These are phyloP conservation scores for Rhagium mordax DNA, from an alignment of 2,888 invertebrate species.

Conservation along the genomic window DNA sequence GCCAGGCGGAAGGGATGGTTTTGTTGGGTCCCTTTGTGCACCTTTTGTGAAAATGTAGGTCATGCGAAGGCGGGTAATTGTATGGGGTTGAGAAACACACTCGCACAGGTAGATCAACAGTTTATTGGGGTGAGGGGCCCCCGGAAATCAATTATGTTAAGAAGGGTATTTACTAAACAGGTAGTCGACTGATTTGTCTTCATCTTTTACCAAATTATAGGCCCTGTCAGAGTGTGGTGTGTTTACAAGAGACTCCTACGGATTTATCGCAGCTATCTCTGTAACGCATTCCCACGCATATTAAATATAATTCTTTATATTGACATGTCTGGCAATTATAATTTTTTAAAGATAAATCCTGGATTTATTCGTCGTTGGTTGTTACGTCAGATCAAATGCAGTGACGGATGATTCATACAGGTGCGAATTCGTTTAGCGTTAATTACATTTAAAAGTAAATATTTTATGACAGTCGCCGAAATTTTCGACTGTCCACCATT, in stretches of 20 bases:
- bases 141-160: constrained; percentile 55
- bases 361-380: neutral
- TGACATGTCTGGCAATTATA: neutral
- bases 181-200: constrained; percentile 52
- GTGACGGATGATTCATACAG: too few relatives aligned
- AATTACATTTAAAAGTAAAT: constrained; percentile 6
- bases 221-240: constrained; percentile 2
- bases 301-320: constrained; percentile 3
- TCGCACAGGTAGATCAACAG: constrained; percentile 46
- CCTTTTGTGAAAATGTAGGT: constrained; percentile 50
- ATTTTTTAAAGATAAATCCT: neutral
- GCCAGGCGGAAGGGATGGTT: constrained; percentile 46
- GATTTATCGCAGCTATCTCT: neutral
- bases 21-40: constrained; percentile 38
- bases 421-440: neutral
- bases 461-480: constrained; percentile 1
- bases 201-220: constrained; percentile 48
- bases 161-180: constrained; percentile 51
- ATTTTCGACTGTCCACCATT: constrained; percentile 4
- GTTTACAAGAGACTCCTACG: constrained; percentile 18
- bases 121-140: constrained; percentile 19
- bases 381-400: neutral
- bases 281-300: constrained; percentile 26
- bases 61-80: constrained; percentile 52
- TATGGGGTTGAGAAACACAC: constrained; percentile 47